Conservation (phyloP, 2,888 invertebrate species). For the Meteorus cinctellus region DNA sequence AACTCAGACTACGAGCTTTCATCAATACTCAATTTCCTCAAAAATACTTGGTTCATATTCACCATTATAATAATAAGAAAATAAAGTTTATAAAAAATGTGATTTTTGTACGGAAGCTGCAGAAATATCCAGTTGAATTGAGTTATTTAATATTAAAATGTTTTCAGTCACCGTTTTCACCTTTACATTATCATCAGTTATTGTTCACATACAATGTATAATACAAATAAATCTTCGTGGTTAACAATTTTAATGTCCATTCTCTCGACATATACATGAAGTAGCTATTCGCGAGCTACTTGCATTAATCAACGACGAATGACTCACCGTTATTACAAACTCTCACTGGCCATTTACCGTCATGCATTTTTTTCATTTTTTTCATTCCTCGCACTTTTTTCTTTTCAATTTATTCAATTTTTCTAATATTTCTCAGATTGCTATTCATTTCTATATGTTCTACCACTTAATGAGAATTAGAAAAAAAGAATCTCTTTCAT, state of each 20-base stretch:
- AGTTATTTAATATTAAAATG: no score
- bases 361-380: conserved; percentile 14
- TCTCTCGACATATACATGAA: conserved; percentile 20
- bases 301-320: conserved; percentile 46
- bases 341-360: neutral
- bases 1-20: no score
- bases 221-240: neutral
- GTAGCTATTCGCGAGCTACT: conserved; percentile 36
- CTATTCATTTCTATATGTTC: neutral
- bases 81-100: no score
- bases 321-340: conserved; percentile 55
- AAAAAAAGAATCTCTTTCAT: neutral
- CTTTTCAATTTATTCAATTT: neutral
- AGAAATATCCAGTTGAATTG: no score
- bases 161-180: neutral
- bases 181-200: neutral
- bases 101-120: no score
- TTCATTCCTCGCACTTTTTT: neutral
- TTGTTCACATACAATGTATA: neutral
- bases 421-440: neutral
- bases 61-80: no score
- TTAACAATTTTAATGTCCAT: conserved; percentile 33
- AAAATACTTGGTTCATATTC: no score
- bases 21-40: no score
- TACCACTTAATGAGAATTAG: neutral